These are phyloP conservation scores for Gymnarchus niloticus DNA, from an alignment of 2,113 vertebrate genomes.

Conservation along the genomic window DNA sequence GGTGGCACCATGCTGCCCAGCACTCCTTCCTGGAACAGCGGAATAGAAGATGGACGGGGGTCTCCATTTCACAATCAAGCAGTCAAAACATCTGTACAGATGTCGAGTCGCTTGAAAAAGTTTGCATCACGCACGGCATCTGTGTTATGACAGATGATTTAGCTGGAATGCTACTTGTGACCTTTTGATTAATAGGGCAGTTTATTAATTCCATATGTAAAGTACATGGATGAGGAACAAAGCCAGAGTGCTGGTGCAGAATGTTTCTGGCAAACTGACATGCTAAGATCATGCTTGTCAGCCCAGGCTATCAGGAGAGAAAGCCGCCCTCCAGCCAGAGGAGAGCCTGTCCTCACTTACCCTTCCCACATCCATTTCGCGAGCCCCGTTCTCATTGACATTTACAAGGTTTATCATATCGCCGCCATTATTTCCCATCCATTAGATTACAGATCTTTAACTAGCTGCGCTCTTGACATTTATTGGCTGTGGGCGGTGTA, in stretches of 20 bases:
- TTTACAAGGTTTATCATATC: background rate
- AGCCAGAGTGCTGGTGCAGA: background rate
- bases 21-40: background rate
- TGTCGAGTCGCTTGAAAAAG: background rate
- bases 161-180: background rate
- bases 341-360: background rate
- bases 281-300: background rate
- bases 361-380: background rate
- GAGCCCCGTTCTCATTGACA: background rate
- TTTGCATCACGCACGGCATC: background rate
- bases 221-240: background rate
- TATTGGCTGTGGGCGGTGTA: background rate
- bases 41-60: background rate
- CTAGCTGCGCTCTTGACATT: background rate
- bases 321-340: background rate
- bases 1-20: too few species aligned
- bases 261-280: background rate
- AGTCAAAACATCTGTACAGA: background rate
- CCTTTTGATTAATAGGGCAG: background rate
- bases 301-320: background rate
- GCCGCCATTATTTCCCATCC: background rate
- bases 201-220: background rate
- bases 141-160: background rate
- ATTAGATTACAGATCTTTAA: constrained; percentile 13
- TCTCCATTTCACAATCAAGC: background rate